A percentile compares a stretch with the other conserved stretches of the same genome.
Conservation (phyloP, 2,797 vertebrate genomes). For the Phrynocephalus guinanensis region DNA sequence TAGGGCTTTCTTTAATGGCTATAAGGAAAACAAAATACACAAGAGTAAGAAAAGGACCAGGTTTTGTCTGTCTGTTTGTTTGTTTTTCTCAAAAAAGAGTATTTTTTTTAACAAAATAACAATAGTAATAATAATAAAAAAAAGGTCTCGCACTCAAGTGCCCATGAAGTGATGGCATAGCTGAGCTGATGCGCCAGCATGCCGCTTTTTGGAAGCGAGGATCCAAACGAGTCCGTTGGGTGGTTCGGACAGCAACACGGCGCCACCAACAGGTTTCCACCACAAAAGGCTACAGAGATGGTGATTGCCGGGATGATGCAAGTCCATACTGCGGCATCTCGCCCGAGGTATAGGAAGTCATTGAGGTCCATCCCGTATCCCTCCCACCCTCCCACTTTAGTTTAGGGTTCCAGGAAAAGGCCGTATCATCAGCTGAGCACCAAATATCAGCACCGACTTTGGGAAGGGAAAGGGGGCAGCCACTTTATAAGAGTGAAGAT, state of each 20-base stretch:
- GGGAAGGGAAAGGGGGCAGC: neutral
- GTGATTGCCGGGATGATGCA: conserved; percentile 78
- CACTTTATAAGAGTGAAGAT: conserved; percentile 2
- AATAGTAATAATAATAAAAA: conserved; percentile 61
- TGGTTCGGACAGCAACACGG: conserved; percentile 47
- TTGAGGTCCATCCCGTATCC: conserved; percentile 25
- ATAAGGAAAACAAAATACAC: conserved; percentile 84
- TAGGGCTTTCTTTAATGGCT: conserved; percentile 99
- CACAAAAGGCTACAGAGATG: conserved; percentile 62
- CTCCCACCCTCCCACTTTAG: conserved; percentile 32
- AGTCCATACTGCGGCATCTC: conserved; percentile 75
- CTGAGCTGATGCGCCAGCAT: conserved; percentile 76
- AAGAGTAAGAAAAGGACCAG: conserved; percentile 80
- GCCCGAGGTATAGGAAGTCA: conserved; percentile 65
- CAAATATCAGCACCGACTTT: conserved; percentile 20
- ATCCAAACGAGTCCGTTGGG: conserved; percentile 66
- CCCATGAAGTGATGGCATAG: conserved; percentile 77
- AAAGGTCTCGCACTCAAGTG: conserved; percentile 77
- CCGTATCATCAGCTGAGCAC: conserved; percentile 32
- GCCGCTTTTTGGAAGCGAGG: conserved; percentile 78
- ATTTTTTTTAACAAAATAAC: conserved; percentile 23
- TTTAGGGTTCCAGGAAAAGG: neutral
- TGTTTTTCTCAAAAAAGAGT: conserved; percentile 14
- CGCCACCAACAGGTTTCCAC: conserved; percentile 59
- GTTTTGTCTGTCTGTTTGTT: conserved; percentile 20